These are phyloP conservation scores for Parapsyche elsis DNA, from an alignment of 1,140 invertebrate genomes.

Conservation along the genomic window DNA sequence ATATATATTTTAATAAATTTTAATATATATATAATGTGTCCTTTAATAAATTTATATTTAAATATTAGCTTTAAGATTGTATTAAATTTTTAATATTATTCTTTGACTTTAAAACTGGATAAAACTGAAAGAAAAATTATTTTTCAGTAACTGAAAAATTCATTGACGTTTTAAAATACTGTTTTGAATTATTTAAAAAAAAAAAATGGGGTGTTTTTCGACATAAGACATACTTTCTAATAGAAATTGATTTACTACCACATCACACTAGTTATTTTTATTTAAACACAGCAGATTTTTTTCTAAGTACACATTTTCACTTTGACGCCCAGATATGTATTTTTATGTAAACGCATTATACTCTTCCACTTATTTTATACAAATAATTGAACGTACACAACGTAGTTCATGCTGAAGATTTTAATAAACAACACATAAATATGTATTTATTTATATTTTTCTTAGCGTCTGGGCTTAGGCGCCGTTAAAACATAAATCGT, in stretches of 20 bases:
- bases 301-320: constrained; percentile 35
- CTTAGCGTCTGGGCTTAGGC: constrained; percentile 35
- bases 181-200: no score
- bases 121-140: no score
- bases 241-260: constrained; percentile 25
- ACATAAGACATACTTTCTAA: no score
- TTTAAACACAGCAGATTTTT: constrained; percentile 11
- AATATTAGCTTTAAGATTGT: background rate
- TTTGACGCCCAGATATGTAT: constrained; percentile 42
- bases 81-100: constrained; percentile 4
- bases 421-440: background rate
- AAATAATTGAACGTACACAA: background rate
- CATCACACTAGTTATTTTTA: constrained; percentile 22
- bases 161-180: no score
- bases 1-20: background rate
- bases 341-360: background rate
- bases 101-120: no score
- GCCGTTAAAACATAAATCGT: constrained; percentile 35
- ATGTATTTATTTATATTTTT: background rate
- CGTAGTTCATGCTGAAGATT: constrained; percentile 21
- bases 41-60: constrained; percentile 5
- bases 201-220: no score
- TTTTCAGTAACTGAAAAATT: no score
- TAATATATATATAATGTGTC: constrained; percentile 32
- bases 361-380: background rate